phyloP scores from a whole-genome alignment of 2,113 vertebrate genomes.

The Piliocolobus tephrosceles region DNA sequence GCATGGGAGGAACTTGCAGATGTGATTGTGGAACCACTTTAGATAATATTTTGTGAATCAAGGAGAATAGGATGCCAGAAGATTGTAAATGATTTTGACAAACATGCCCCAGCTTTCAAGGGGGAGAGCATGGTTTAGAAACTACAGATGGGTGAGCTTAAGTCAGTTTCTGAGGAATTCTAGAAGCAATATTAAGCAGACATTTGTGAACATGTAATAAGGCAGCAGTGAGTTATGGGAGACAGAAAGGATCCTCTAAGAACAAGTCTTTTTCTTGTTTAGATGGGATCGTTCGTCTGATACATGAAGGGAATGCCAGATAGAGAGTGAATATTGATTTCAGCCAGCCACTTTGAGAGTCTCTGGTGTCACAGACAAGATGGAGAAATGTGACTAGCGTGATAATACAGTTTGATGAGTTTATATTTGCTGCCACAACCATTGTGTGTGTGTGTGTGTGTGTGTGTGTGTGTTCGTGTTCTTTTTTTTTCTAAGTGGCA shows the following conservation, averaged over 20 bases:
- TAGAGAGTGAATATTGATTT: conserved; percentile 42
- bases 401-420: neutral
- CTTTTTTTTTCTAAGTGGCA: no score
- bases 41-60: conserved; percentile 29
- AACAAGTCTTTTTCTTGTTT: conserved; percentile 45
- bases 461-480: no score
- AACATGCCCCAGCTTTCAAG: neutral
- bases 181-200: conserved; percentile 26
- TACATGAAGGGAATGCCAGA: neutral
- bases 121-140: neutral
- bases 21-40: neutral
- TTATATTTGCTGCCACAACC: conserved; percentile 15
- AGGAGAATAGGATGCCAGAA: neutral
- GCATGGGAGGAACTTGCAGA: neutral
- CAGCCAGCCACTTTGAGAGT: neutral
- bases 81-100: neutral
- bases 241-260: neutral
- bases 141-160: neutral
- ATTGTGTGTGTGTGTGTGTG: neutral
- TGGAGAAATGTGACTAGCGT: neutral
- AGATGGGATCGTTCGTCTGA: neutral
- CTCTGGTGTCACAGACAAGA: neutral
- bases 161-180: conserved; percentile 34
- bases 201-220: conserved; percentile 25
- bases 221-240: neutral